Conservation (phyloP, 2,113 vertebrate genomes). For the Octodon degus region DNA sequence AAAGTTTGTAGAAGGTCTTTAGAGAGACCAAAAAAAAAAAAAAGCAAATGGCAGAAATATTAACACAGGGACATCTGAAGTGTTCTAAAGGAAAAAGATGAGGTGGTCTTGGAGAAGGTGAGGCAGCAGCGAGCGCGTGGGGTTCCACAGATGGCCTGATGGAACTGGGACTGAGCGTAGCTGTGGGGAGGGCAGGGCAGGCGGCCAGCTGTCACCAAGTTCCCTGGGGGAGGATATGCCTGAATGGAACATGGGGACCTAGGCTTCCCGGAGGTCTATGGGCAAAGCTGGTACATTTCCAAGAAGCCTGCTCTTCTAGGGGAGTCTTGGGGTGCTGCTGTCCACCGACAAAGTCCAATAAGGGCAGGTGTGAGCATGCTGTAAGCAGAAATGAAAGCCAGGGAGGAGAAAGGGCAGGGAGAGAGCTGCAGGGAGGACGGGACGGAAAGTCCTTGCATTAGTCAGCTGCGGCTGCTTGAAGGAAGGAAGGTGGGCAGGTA, state of each 20-base stretch:
- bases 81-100: background rate
- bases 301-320: background rate
- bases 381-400: background rate
- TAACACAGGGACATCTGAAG: background rate
- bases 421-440: rapidly evolving
- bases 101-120: background rate
- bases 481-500: background rate
- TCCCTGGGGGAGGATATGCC: background rate
- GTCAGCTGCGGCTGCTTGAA: background rate
- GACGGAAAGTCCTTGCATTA: background rate
- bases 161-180: background rate
- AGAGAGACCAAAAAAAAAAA: rapidly evolving
- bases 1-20: background rate
- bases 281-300: background rate
- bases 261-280: background rate
- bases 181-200: rapidly evolving
- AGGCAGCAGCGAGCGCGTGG: rapidly evolving
- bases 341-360: background rate
- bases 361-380: background rate
- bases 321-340: background rate
- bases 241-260: background rate
- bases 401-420: background rate
- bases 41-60: rapidly evolving
- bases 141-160: rapidly evolving
- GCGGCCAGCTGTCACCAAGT: rapidly evolving